These are phyloP conservation scores for Ovis canadensis DNA, from an alignment of 2,113 vertebrate genomes.

Conservation along the genomic window DNA sequence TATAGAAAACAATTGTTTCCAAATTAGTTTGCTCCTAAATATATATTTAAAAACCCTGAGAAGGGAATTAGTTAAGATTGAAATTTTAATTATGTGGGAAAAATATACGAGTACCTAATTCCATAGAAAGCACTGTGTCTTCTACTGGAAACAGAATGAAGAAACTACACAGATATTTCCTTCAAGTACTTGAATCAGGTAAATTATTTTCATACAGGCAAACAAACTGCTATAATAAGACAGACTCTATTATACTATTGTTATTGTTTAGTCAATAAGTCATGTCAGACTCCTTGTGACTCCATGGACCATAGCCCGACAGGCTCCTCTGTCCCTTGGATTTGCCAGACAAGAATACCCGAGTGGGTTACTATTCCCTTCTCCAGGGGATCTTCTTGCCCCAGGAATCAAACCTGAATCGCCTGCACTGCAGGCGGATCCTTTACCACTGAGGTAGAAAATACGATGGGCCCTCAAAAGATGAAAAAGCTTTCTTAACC, in stretches of 20 bases:
- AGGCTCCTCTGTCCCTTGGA: not conserved
- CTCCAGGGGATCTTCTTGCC: not conserved
- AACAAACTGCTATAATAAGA: not conserved
- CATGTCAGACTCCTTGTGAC: not conserved
- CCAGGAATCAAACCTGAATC: not conserved
- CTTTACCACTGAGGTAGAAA: not conserved
- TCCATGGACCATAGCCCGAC: not conserved
- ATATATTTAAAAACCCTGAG: not conserved
- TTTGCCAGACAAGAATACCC: not conserved
- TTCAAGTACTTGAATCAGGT: not conserved
- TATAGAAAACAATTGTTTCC: not conserved
- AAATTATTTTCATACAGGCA: not conserved
- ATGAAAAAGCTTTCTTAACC: not conserved
- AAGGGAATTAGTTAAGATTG: not conserved
- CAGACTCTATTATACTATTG: not conserved
- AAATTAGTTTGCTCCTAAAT: not conserved
- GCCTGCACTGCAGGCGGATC: not conserved
- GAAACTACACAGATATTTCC: not conserved
- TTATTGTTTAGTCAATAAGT: not conserved
- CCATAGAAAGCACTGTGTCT: not conserved
- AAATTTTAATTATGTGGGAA: not conserved
- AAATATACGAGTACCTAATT: not conserved
- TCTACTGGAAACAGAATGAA: not conserved
- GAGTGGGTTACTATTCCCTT: not conserved
- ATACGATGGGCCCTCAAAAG: not conserved